These are phyloP conservation scores for Eupithecia vulgata DNA, from an alignment of 2,888 invertebrate genomes.

Conservation along the genomic window DNA sequence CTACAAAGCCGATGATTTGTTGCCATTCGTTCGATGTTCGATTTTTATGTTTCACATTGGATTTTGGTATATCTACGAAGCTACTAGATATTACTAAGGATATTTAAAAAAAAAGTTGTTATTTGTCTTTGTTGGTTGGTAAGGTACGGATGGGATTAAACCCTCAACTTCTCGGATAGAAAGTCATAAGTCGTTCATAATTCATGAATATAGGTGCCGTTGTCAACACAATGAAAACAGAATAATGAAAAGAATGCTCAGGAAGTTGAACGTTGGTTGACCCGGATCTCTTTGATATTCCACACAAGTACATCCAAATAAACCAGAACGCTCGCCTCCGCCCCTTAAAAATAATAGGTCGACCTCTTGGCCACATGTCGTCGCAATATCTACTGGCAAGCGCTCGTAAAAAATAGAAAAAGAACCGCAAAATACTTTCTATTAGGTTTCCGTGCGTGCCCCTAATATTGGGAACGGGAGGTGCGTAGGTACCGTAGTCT, in stretches of 20 bases:
- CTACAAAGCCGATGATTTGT: too few species aligned
- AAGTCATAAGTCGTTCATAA: too few species aligned
- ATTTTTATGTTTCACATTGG: too few species aligned
- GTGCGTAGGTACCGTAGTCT: constrained; percentile 2
- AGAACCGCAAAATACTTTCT: constrained; percentile 76
- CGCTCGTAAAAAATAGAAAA: constrained; percentile 78
- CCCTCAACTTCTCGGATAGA: too few species aligned
- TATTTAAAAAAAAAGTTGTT: too few species aligned
- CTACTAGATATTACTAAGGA: too few species aligned
- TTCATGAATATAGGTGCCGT: neutral
- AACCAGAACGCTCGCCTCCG: constrained; percentile 38
- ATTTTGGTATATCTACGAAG: too few species aligned
- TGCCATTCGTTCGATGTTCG: too few species aligned
- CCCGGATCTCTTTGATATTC: constrained; percentile 33
- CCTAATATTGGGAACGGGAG: constrained; percentile 67
- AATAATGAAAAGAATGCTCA: neutral
- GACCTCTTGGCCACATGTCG: constrained; percentile 74
- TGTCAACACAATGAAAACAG: neutral
- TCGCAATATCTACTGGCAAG: constrained; percentile 70
- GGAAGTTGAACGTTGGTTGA: constrained; percentile 18
- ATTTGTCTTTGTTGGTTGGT: too few species aligned
- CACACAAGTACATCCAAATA: constrained; percentile 34
- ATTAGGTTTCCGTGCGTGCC: constrained; percentile 68
- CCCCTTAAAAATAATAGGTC: constrained; percentile 70
- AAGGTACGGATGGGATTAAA: too few species aligned